Conservation (phyloP, 2,888 invertebrate genomes). For the Cotesia congregata region DNA sequence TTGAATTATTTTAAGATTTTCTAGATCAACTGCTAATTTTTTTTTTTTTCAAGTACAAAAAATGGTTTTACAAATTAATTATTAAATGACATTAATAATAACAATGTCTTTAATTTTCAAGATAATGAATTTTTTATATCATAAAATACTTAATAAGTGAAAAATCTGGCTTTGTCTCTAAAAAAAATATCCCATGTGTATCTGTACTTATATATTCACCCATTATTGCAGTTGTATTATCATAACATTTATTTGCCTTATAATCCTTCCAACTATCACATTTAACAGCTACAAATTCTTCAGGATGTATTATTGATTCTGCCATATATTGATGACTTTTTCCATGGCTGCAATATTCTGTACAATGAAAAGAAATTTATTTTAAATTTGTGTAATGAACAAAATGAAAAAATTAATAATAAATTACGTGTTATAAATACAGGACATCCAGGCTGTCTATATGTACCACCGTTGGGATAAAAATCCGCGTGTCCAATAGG, state of each 20-base stretch:
- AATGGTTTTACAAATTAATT: no score
- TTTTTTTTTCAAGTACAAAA: no score
- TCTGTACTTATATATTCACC: slow-evolving; percentile 71
- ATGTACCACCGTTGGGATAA: slow-evolving; percentile 80
- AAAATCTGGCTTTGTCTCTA: slow-evolving; percentile 74
- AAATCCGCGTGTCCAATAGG: slow-evolving; percentile 82
- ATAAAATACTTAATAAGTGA: slow-evolving; percentile 72
- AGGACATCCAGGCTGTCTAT: slow-evolving; percentile 80
- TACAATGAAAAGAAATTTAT: slow-evolving; percentile 45
- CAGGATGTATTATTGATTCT: slow-evolving; percentile 75
- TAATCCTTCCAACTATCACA: slow-evolving; percentile 74
- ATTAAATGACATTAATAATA: no score
- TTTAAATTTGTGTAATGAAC: neutral
- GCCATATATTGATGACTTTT: slow-evolving; percentile 76
- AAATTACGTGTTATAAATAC: slow-evolving; percentile 63
- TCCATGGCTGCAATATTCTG: slow-evolving; percentile 81
- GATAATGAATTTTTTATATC: neutral
- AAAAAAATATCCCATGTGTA: slow-evolving; percentile 75
- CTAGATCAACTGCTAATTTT: no score
- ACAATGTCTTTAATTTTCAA: no score
- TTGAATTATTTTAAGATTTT: no score
- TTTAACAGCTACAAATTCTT: slow-evolving; percentile 73
- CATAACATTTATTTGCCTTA: slow-evolving; percentile 68
- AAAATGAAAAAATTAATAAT: neutral
- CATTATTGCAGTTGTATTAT: slow-evolving; percentile 70